phyloP scores from a whole-genome alignment of 2,113 vertebrate species.

The Halichoerus grypus region DNA sequence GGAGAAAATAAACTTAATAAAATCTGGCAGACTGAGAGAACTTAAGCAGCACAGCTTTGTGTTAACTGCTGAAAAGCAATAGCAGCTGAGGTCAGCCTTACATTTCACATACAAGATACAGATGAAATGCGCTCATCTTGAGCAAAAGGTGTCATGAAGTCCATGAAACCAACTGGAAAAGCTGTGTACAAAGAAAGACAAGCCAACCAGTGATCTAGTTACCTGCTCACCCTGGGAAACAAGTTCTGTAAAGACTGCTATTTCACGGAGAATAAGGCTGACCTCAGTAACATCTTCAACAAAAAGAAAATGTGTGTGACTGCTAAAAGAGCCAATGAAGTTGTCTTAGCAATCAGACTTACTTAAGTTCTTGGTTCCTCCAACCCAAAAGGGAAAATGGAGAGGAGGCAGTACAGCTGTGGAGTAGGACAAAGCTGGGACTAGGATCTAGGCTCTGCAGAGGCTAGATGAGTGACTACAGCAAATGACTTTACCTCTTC shows the following conservation, averaged over 20 bases:
- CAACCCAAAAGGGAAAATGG: not conserved
- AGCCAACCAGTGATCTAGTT: not conserved
- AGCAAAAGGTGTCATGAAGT: constrained; percentile 6
- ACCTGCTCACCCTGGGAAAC: not conserved
- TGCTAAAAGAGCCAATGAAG: constrained; percentile 37
- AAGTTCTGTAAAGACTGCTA: not conserved
- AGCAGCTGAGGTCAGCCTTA: constrained; percentile 13
- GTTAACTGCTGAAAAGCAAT: constrained; percentile 47
- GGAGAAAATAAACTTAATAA: constrained; percentile 56
- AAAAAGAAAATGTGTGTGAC: not conserved
- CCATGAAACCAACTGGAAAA: constrained; percentile 43
- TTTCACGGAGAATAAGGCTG: not conserved
- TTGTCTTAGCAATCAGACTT: constrained; percentile 36
- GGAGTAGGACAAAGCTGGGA: not conserved
- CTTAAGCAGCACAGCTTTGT: not conserved
- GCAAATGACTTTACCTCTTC: not conserved
- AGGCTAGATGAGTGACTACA: not conserved
- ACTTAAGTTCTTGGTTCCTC: constrained; percentile 21
- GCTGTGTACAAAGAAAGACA: not conserved
- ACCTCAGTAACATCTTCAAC: not conserved
- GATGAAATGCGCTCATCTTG: not conserved
- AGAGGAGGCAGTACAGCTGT: not conserved
- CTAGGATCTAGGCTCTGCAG: not conserved
- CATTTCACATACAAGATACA: not conserved
- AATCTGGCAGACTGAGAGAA: constrained; percentile 48